These are phyloP conservation scores for Chrysaora quinquecirrha DNA, from an alignment of 30 jellyfish, hydroid and myxozoan species.

Conservation along the genomic window DNA sequence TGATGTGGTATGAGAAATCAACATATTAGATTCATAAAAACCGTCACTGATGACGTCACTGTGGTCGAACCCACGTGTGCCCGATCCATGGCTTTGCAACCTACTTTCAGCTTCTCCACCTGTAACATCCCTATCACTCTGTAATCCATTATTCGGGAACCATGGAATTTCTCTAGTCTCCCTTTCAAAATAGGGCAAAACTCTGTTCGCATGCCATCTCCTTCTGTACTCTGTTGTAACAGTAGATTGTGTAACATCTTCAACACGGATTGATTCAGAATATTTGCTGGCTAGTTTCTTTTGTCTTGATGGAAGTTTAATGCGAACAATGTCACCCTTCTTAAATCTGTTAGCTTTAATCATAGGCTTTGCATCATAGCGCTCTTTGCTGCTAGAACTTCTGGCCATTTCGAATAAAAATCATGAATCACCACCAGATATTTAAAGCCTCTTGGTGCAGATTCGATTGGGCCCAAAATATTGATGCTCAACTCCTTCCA, in stretches of 20 bases:
- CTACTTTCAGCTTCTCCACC: not conserved
- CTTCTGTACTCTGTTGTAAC: slow-evolving; percentile 24
- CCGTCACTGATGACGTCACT: too few species aligned
- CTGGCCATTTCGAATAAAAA: slow-evolving; percentile 6
- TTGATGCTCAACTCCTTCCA: too few species aligned
- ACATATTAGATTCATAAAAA: too few species aligned
- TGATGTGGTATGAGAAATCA: too few species aligned
- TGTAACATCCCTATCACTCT: not conserved
- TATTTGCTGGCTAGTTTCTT: slow-evolving; percentile 34
- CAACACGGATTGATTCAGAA: slow-evolving; percentile 26
- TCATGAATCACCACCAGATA: slow-evolving; percentile 21
- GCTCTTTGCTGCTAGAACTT: slow-evolving; percentile 14
- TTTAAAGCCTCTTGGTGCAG: too few species aligned
- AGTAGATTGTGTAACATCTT: slow-evolving; percentile 11
- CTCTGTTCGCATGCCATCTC: slow-evolving; percentile 20
- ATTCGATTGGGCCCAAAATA: slow-evolving; percentile 17
- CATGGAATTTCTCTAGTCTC: not conserved
- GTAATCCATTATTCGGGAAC: not conserved
- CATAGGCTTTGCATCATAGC: slow-evolving; percentile 13
- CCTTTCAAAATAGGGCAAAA: slow-evolving; percentile 1
- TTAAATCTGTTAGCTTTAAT: slow-evolving; percentile 18
- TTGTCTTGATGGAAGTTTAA: slow-evolving; percentile 27
- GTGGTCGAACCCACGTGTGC: too few species aligned
- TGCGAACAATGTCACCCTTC: slow-evolving; percentile 34
- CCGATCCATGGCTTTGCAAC: too few species aligned